phyloP scores from a whole-genome alignment of 2,797 vertebrate species.

The Erethizon dorsatum region DNA sequence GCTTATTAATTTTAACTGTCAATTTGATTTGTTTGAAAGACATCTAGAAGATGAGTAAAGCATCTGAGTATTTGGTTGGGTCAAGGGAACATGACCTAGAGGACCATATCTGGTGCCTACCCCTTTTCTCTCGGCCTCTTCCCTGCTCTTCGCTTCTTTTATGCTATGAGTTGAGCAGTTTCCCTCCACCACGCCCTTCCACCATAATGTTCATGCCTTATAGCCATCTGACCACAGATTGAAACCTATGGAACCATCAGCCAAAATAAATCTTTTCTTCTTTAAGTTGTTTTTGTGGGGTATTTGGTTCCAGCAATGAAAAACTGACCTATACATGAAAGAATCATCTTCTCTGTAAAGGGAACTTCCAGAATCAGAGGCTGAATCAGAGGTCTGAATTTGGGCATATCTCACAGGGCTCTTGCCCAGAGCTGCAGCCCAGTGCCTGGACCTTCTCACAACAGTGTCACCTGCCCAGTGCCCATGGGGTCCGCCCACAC shows the following conservation, averaged over 20 bases:
- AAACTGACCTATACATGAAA: background rate
- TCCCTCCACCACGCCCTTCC: background rate
- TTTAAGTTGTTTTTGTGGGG: background rate
- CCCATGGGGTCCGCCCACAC: too few species aligned
- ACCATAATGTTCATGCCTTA: background rate
- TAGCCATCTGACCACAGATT: background rate
- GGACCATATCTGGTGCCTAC: background rate
- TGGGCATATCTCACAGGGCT: background rate
- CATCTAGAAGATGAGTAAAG: background rate
- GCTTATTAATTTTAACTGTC: background rate
- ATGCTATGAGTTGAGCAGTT: background rate
- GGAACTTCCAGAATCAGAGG: background rate
- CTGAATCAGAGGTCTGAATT: background rate
- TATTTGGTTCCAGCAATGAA: background rate
- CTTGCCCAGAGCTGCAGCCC: background rate
- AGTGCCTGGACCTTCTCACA: background rate
- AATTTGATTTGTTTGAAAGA: background rate
- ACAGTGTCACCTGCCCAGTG: background rate
- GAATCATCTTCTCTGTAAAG: background rate
- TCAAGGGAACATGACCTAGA: background rate
- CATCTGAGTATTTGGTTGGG: background rate
- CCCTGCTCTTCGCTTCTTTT: background rate
- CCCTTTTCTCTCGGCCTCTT: background rate
- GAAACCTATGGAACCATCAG: background rate
- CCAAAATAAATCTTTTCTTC: background rate